These are phyloP conservation scores for Cnemophilus loriae DNA, from an alignment of 2,113 vertebrate genomes.

Conservation along the genomic window DNA sequence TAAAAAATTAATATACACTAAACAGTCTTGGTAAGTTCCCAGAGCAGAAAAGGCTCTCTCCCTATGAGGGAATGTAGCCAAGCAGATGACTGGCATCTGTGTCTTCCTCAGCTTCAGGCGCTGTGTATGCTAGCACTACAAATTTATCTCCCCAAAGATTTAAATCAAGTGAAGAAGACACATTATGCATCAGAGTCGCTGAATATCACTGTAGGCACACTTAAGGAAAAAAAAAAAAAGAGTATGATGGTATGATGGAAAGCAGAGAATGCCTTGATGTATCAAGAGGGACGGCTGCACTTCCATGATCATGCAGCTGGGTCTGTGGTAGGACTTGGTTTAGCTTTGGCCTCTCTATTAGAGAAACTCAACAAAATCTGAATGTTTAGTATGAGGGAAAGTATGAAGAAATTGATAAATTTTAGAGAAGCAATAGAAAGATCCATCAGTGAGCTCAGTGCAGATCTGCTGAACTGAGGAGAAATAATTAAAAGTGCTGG, in stretches of 20 bases:
- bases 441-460: background rate
- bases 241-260: accelerated
- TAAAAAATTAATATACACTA: background rate
- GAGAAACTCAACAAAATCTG: background rate
- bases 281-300: background rate
- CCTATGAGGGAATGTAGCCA: background rate
- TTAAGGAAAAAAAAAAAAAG: background rate
- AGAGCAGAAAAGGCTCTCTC: background rate
- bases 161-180: background rate
- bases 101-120: background rate
- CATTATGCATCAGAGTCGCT: background rate
- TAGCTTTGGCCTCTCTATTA: background rate
- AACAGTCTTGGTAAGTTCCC: background rate
- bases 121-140: background rate
- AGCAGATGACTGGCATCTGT: background rate
- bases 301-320: accelerated
- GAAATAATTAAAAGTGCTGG: background rate
- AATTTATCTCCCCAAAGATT: background rate
- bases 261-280: background rate
- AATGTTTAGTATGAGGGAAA: background rate
- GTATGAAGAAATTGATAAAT: background rate
- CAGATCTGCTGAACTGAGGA: background rate
- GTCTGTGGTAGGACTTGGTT: background rate
- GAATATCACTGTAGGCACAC: background rate
- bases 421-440: background rate